Conservation (phyloP, 2,113 vertebrate genomes). For the Malurus alboscapulatus region DNA sequence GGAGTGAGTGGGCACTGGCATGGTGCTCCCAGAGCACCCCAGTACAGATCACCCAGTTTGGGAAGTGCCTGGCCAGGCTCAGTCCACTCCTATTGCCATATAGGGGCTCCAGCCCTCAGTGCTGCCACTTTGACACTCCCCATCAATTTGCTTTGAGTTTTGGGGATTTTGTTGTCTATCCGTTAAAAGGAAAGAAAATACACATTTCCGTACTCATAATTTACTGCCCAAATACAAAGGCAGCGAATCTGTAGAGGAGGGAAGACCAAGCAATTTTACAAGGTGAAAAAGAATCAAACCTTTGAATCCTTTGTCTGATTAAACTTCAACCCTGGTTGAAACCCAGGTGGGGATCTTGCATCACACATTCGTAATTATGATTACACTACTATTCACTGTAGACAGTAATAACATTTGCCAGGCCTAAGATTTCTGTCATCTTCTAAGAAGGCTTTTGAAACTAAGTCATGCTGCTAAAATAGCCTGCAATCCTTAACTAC, state of each 20-base stretch:
- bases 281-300: not conserved
- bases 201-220: not conserved
- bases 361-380: not conserved
- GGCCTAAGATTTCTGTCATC: slow-evolving; percentile 27
- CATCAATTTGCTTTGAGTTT: not conserved
- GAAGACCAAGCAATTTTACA: not conserved
- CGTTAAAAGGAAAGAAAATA: not conserved
- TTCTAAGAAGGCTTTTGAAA: slow-evolving; percentile 37
- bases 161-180: not conserved
- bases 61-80: not conserved
- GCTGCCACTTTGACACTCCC: not conserved
- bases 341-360: not conserved
- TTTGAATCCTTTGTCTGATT: not conserved
- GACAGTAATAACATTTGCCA: slow-evolving; percentile 25
- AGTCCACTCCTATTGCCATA: not conserved
- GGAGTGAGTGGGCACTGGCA: not conserved
- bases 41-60: not conserved
- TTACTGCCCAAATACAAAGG: not conserved
- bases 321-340: not conserved
- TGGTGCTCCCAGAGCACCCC: not conserved
- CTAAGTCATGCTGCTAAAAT: slow-evolving; percentile 28
- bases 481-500: slow-evolving; percentile 33
- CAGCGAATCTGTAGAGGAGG: not conserved
- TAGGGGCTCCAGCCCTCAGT: not conserved
- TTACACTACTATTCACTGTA: not conserved